Conservation (phyloP, 2,888 invertebrate genomes). For the Campoplex nolae region DNA sequence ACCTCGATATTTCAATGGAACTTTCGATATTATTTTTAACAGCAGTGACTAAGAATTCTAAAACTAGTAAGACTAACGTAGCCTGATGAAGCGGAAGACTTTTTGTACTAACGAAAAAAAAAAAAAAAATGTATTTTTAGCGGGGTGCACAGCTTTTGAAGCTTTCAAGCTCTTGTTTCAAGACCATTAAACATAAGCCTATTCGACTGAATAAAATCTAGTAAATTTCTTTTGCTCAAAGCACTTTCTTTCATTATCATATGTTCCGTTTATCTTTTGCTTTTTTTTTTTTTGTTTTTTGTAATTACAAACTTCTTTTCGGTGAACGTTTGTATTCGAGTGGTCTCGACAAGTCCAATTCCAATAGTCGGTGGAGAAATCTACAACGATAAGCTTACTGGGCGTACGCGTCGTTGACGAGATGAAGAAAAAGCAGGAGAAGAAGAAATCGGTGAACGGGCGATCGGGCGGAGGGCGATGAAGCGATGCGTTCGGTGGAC, state of each 20-base stretch:
- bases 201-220: neutral
- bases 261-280: neutral
- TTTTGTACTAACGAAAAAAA: conserved; percentile 7
- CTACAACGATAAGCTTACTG: conserved; percentile 79
- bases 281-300: neutral
- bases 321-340: conserved; percentile 2
- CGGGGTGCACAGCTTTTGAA: conserved; percentile 44
- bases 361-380: conserved; percentile 68
- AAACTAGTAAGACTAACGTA: conserved; percentile 14
- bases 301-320: conserved; percentile 46
- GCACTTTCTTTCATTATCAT: neutral
- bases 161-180: neutral
- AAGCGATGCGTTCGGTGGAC: conserved; percentile 20
- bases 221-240: neutral
- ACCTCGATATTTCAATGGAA: neutral
- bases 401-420: conserved; percentile 77
- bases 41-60: conserved; percentile 42
- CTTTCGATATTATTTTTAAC: neutral
- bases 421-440: conserved; percentile 73
- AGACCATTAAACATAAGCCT: neutral
- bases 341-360: conserved; percentile 53
- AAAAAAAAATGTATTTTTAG: conserved; percentile 33
- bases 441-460: conserved; percentile 76
- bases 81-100: conserved; percentile 37
- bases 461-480: conserved; percentile 44